Evolutionary conservation across 2,888 invertebrate genomes (phyloP).

Genomic region (Ectemnius continuus): DNA sequence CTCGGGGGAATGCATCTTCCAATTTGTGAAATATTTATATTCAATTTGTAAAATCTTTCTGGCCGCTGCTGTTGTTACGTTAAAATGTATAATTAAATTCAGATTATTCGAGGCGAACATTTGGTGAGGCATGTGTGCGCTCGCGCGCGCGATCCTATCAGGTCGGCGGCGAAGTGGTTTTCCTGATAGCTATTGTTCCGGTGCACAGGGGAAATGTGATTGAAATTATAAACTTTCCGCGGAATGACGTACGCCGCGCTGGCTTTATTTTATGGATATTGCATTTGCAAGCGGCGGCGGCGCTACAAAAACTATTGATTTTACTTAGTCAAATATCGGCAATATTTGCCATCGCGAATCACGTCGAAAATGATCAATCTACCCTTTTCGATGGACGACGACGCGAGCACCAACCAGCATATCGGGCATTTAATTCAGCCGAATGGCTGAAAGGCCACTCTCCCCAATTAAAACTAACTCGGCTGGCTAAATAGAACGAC

Average conservation of each 20-base stretch:
- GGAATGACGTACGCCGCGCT: not conserved
- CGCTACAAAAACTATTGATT: not conserved
- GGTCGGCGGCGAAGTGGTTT: not conserved
- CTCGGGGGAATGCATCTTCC: too few relatives aligned
- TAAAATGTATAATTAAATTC: constrained; percentile 11
- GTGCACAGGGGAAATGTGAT: constrained; percentile 20
- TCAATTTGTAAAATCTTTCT: too few relatives aligned
- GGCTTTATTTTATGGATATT: not conserved
- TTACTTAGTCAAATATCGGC: not conserved
- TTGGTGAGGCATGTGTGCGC: not conserved
- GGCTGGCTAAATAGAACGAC: constrained; percentile 6
- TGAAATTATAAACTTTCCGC: not conserved
- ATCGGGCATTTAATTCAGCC: not conserved
- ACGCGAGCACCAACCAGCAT: too few relatives aligned
- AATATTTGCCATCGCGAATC: not conserved
- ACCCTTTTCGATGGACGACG: not conserved
- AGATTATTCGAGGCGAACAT: constrained; percentile 2
- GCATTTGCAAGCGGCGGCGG: not conserved
- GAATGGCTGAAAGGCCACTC: not conserved
- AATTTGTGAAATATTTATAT: too few relatives aligned
- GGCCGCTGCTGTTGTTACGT: not conserved
- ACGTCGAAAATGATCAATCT: not conserved
- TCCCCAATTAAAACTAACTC: constrained; percentile 3
- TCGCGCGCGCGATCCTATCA: not conserved
- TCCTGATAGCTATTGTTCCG: constrained; percentile 17